These are phyloP conservation scores for Drosophila mauritiana DNA, from an alignment of 1,140 invertebrate genomes.

Conservation along the genomic window DNA sequence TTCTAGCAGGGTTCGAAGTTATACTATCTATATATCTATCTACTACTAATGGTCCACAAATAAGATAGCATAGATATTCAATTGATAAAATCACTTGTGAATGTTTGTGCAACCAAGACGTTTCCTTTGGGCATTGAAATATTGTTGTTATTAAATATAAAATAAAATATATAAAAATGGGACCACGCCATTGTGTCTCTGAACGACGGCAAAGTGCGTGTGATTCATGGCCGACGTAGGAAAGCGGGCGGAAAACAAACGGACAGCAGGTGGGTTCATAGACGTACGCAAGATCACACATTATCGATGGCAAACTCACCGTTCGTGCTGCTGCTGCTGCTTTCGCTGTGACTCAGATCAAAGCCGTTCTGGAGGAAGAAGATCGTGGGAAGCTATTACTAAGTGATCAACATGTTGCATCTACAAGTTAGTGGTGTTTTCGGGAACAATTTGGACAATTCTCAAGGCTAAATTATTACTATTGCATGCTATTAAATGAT, in stretches of 20 bases:
- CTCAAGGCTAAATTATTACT: too few species aligned
- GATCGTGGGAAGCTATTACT: background rate
- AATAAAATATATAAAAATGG: background rate
- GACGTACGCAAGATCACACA: background rate
- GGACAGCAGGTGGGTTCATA: constrained; percentile 31
- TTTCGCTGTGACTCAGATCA: constrained; percentile 85
- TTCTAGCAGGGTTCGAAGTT: too few species aligned
- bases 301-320: constrained; percentile 47
- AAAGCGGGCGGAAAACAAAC: constrained; percentile 2
- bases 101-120: background rate
- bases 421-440: too few species aligned
- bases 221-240: constrained; percentile 42
- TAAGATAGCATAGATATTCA: too few species aligned
- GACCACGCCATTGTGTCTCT: constrained; percentile 7
- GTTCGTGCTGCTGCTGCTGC: constrained; percentile 59
- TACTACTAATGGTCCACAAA: background rate
- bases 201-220: constrained; percentile 32
- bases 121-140: background rate
- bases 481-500: too few species aligned
- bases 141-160: background rate
- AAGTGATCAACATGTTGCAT: background rate
- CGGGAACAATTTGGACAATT: too few species aligned
- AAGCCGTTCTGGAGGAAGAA: constrained; percentile 86
- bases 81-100: background rate
- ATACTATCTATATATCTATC: too few species aligned